Percentiles rank a stretch among this genome's conserved stretches.
phyloP scores from a whole-genome alignment of 2,888 invertebrate genomes.

The Tachina grossa region DNA sequence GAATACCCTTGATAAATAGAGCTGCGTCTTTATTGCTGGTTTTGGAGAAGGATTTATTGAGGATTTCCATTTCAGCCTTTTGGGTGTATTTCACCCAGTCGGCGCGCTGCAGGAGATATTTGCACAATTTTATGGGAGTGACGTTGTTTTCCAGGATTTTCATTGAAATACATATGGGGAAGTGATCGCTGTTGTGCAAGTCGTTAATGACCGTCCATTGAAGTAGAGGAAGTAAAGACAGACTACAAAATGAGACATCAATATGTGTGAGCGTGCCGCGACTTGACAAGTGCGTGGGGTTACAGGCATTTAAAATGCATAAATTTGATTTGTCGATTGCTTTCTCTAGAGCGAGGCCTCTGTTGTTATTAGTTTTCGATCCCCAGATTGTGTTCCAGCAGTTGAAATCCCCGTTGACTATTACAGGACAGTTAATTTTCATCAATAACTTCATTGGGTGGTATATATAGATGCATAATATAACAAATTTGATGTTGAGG shows the following conservation, averaged over 20 bases:
- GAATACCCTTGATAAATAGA: neutral
- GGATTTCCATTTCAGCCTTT: constrained; percentile 14
- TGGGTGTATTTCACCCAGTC: neutral
- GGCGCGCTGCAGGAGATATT: neutral
- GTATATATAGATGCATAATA: constrained; percentile 1
- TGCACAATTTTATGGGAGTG: neutral
- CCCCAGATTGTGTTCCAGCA: constrained; percentile 23
- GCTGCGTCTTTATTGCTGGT: constrained; percentile 27
- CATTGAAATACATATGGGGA: neutral
- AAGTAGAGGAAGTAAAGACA: neutral
- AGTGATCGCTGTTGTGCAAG: constrained; percentile 16
- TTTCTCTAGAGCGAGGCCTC: constrained; percentile 13
- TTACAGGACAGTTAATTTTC: constrained; percentile 7
- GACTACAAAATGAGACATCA: constrained; percentile 13
- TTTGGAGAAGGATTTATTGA: constrained; percentile 10
- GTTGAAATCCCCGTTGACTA: constrained; percentile 20
- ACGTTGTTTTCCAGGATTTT: neutral
- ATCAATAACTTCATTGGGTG: neutral
- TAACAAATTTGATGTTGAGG: neutral
- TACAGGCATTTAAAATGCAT: neutral
- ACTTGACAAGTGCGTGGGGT: constrained; percentile 18
- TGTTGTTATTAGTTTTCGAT: neutral
- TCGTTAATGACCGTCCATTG: neutral
- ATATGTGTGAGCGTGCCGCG: constrained; percentile 22
- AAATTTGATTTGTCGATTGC: neutral